Conservation (phyloP, 2,888 invertebrate genomes). For the Heliconius sara region DNA sequence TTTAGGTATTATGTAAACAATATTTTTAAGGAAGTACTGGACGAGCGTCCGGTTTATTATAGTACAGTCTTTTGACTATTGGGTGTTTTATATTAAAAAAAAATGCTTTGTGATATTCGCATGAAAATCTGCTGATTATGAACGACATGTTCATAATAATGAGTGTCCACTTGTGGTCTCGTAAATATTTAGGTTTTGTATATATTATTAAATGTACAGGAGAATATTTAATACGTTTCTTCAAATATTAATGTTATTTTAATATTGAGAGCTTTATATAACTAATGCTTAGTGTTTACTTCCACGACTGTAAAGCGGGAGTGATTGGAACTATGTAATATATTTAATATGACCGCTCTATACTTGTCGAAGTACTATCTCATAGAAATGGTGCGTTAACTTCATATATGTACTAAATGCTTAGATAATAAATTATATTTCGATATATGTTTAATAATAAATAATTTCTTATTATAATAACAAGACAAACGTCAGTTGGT, state of each 20-base stretch:
- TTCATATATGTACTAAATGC: slow-evolving; percentile 54
- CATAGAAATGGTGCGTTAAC: slow-evolving; percentile 61
- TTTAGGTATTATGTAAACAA: slow-evolving; percentile 21
- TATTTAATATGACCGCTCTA: slow-evolving; percentile 53
- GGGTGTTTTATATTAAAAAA: slow-evolving; percentile 63
- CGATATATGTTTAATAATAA: slow-evolving; percentile 31
- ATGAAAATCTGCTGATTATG: slow-evolving; percentile 51
- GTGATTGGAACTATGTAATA: slow-evolving; percentile 19
- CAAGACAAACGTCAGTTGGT: slow-evolving; percentile 6
- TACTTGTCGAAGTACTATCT: slow-evolving; percentile 40
- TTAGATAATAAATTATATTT: slow-evolving; percentile 34
- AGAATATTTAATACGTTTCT: slow-evolving; percentile 56
- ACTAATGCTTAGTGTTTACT: slow-evolving; percentile 47
- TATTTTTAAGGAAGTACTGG: slow-evolving; percentile 37
- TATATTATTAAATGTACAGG: slow-evolving; percentile 59
- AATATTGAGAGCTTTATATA: slow-evolving; percentile 66
- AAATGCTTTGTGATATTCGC: slow-evolving; percentile 75
- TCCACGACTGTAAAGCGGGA: slow-evolving; percentile 42
- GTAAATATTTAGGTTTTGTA: slow-evolving; percentile 56
- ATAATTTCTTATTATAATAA: slow-evolving; percentile 25
- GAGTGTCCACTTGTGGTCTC: slow-evolving; percentile 27
- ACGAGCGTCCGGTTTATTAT: slow-evolving; percentile 55
- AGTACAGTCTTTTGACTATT: slow-evolving; percentile 64
- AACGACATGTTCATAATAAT: slow-evolving; percentile 46
- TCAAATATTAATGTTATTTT: slow-evolving; percentile 55